Evolutionary conservation across 1,140 invertebrate genomes (phyloP), one percentile per base, ranked within the genome.

Genomic region (Euborellia annulipes): DNA sequence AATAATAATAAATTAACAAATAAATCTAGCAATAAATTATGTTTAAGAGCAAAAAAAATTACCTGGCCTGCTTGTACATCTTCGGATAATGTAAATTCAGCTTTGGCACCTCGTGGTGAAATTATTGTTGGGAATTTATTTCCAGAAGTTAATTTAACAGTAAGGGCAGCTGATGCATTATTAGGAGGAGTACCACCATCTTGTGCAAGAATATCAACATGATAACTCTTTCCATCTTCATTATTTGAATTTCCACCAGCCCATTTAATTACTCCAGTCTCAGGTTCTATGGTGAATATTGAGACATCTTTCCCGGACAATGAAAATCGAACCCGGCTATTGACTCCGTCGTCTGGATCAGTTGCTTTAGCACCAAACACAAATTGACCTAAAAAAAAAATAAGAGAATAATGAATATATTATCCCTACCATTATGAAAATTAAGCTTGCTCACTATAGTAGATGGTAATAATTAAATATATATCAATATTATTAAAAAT

Each of bases 231-330:
- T 8, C 49, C 37, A 9, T 46, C 48, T 8, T 53, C 48, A n/a
- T 41, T 41, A n/a, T n/a, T n/a, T n/a, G n/a, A n/a, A n/a, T n/a
- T n/a, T n/a, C n/a, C n/a, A n/a, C n/a, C n/a, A n/a, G n/a, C n/a
- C n/a, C n/a, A n/a, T 62, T 83, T 81, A 32, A 93, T 80, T 0
- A 92, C 85, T 1, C 89, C 89, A 3, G 79, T 88, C 53, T 78
- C 68, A 46, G 65, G 63, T 54, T 89, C 79, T 21, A 93, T 81
- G 11, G 65, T 61, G 54, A 93, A 93, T 47, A 77, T 74, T 22
- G 77, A 64, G 3, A 78, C 69, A 58, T 91, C 83, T 53, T 78
- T 72, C 1, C 87, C 86, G 32, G 74, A 73, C 1, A 94, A 63
- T 34, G 69, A 73, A 59, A 92, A 94, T 9, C 72, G 62, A 20